Conservation (phyloP, 2,113 vertebrate species). For the Apodemus sylvaticus region DNA sequence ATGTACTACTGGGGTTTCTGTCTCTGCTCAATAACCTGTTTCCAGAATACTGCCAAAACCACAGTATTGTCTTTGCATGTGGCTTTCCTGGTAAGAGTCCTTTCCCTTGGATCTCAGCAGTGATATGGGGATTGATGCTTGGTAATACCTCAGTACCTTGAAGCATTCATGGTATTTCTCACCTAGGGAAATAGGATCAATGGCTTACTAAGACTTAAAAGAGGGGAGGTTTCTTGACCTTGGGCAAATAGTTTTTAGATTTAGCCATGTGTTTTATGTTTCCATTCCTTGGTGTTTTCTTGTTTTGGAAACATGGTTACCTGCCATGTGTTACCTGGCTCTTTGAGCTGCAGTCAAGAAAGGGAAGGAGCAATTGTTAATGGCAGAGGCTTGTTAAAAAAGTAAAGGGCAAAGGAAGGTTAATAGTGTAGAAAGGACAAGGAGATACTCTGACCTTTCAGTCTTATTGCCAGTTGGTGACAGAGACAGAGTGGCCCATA, state of each 20-base stretch:
- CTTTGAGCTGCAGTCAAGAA: constrained; percentile 45
- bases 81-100: neutral
- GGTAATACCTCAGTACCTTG: constrained; percentile 56
- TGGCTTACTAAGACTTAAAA: constrained; percentile 55
- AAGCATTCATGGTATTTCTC: constrained; percentile 58
- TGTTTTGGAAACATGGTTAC: constrained; percentile 51
- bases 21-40: neutral
- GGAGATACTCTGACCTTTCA: neutral
- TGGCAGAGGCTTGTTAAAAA: neutral
- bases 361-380: constrained; percentile 14
- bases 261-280: constrained; percentile 48
- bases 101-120: constrained; percentile 50
- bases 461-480: neutral
- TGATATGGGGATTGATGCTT: constrained; percentile 57
- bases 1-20: neutral
- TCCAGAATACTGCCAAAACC: neutral
- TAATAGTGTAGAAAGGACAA: neutral
- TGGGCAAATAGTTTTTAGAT: constrained; percentile 61
- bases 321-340: constrained; percentile 30
- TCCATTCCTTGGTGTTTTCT: constrained; percentile 38
- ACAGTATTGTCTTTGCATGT: neutral
- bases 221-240: constrained; percentile 55
- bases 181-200: constrained; percentile 60
- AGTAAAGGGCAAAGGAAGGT: neutral
- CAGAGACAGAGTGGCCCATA: neutral